Percentiles rank a stretch among this genome's conserved stretches.
phyloP scores from a whole-genome alignment of 37 sponge, comb jelly and placozoan species.

The Amphimedon queenslandica region DNA sequence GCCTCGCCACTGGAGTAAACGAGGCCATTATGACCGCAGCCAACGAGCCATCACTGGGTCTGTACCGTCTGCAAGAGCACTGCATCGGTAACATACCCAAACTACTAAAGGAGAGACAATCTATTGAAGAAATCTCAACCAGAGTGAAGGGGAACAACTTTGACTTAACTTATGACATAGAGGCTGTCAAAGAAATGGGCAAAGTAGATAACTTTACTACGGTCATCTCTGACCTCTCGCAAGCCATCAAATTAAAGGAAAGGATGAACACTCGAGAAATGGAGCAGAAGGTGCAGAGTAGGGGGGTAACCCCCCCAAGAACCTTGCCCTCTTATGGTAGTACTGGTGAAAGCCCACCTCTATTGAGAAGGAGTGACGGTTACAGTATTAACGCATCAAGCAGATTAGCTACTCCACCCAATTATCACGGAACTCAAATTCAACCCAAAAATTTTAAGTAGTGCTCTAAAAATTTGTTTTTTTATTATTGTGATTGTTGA shows the following conservation, averaged over 20 bases:
- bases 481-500: neutral
- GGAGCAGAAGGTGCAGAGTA: neutral
- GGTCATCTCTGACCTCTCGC: conserved; percentile 13
- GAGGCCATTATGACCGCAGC: conserved; percentile 29
- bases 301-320: too few relatives aligned
- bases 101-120: conserved; percentile 28
- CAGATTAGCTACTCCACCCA: neutral
- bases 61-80: conserved; percentile 81
- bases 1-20: conserved; percentile 35
- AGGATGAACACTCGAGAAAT: conserved; percentile 20
- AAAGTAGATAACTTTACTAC: conserved; percentile 36
- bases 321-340: neutral
- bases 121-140: conserved; percentile 10
- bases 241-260: conserved; percentile 42
- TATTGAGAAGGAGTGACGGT: neutral
- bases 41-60: conserved; percentile 76
- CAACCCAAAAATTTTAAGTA: neutral
- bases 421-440: too few relatives aligned
- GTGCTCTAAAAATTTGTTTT: neutral
- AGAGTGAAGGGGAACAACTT: conserved; percentile 48
- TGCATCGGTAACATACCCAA: conserved; percentile 35
- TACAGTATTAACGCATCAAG: neutral
- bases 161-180: conserved; percentile 57
- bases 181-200: conserved; percentile 32
- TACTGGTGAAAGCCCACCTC: neutral